Base-by-base conservation (phyloP, 2,113 vertebrate species). In the Syrmaticus mikado region DNA sequence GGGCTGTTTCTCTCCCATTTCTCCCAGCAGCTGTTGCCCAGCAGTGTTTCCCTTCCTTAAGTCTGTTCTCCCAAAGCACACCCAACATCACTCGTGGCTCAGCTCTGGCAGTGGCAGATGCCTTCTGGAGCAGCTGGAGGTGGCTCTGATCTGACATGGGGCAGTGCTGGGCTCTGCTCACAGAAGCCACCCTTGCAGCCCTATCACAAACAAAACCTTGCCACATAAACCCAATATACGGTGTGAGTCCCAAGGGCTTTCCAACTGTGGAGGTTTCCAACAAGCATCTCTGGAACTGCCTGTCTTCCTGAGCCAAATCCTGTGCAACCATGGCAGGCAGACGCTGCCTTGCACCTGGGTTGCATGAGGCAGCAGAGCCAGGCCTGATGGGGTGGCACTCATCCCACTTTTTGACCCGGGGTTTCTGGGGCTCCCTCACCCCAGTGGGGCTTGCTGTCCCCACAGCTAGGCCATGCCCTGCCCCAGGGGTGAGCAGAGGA, bases 291-390 rank as follows among this genome's bases (percentile, higher is more conserved):
- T 38, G 60, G 6, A 17, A 25, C 61, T 14, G 27, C 11, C 5
- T 4, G 10, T 9, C 38, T 34, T 41, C 25, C 16, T 50, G 2
- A 62, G 45, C 67, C 32, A 4, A 1, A 1, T 7, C 24, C 25
- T 25, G 2, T 5, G 45, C 32, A 6, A 36, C 5, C 1, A 1
- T 4, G 67, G 66, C 36, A 38, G 53, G 53, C 16, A 55, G 53
- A 55, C 9, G 6, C 18, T 57, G 30, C 55, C 30, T 32, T 57
- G 55, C 55, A 32, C 30, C 30, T n/a, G 55, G 55, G 30, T 18
- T 19, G 17, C 1, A 3, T 2, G 0, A 27, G 62, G 4, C 45
- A 1, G n/a, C 1, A 1, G 3, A 11, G 65, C 55, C 72, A 22
- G 78, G 85, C 78, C 85, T 9, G 38, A 60, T 24, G 4, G 2